Evolutionary conservation across 2,113 vertebrate genomes (phyloP).

Genomic region (Kobus ellipsiprymnus): DNA sequence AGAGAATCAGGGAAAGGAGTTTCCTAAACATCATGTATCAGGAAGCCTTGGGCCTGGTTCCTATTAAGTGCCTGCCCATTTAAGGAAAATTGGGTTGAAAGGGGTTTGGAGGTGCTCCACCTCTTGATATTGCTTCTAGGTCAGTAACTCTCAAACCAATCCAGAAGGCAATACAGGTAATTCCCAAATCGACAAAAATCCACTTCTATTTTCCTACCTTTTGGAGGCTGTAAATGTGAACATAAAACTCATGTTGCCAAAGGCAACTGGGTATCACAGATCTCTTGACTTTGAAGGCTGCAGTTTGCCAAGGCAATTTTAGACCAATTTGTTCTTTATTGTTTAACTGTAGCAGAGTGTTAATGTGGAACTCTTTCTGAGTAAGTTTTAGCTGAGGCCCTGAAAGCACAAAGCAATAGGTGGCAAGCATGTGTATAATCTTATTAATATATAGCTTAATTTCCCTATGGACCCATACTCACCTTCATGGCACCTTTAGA

Average conservation of each 20-base stretch:
- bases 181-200: neutral
- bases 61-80: neutral
- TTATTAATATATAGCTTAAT: neutral
- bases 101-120: neutral
- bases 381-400: neutral
- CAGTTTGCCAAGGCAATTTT: slow-evolving; percentile 8
- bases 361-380: neutral
- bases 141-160: neutral
- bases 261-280: neutral
- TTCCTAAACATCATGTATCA: neutral
- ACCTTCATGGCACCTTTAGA: neutral
- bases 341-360: neutral
- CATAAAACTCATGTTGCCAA: neutral
- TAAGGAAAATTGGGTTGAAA: neutral
- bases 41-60: neutral
- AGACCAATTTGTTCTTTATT: neutral
- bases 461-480: neutral
- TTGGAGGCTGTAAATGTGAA: neutral
- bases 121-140: neutral
- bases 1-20: neutral
- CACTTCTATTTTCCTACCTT: neutral
- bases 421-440: neutral
- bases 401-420: neutral
- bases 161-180: neutral
- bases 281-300: neutral